Conservation (phyloP, 2,113 vertebrate genomes). For the Petrocephalus zakoni region DNA sequence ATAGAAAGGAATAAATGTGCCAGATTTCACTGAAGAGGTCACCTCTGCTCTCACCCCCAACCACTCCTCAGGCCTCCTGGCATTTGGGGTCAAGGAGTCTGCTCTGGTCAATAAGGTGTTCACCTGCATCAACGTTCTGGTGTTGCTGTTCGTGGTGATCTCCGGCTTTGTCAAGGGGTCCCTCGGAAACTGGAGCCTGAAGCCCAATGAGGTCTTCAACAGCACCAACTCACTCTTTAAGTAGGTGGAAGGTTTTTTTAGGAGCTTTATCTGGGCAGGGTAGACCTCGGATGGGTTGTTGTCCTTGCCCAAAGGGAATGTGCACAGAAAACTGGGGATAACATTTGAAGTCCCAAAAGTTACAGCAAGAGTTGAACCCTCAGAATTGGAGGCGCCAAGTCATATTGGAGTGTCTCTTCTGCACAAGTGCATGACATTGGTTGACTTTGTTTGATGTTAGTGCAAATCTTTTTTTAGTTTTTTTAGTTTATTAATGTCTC, state of each 20-base stretch:
- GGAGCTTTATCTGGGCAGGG: not conserved
- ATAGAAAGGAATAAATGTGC: not conserved
- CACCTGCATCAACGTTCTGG: conserved; percentile 87
- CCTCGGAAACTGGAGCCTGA: conserved; percentile 77
- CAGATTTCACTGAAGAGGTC: not conserved
- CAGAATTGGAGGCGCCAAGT: not conserved
- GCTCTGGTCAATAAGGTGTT: conserved; percentile 91
- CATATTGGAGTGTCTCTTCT: not conserved
- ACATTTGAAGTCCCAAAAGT: not conserved
- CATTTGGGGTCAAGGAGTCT: conserved; percentile 90
- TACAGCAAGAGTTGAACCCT: not conserved
- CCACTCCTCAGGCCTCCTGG: conserved; percentile 68
- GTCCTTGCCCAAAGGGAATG: not conserved
- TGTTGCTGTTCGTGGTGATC: conserved; percentile 83
- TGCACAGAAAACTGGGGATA: not conserved
- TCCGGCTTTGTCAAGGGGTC: conserved; percentile 88
- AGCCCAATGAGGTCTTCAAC: conserved; percentile 63
- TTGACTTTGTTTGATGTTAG: not conserved
- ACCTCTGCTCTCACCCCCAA: conserved; percentile 9
- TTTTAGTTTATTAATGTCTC: not conserved
- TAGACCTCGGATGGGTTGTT: not conserved
- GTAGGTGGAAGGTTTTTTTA: conserved; percentile 32
- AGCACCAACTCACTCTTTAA: conserved; percentile 36
- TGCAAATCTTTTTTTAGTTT: not conserved
- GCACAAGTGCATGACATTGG: not conserved